Evolutionary conservation across 2,797 vertebrate genomes (phyloP).

Genomic region (Anabas testudineus): DNA sequence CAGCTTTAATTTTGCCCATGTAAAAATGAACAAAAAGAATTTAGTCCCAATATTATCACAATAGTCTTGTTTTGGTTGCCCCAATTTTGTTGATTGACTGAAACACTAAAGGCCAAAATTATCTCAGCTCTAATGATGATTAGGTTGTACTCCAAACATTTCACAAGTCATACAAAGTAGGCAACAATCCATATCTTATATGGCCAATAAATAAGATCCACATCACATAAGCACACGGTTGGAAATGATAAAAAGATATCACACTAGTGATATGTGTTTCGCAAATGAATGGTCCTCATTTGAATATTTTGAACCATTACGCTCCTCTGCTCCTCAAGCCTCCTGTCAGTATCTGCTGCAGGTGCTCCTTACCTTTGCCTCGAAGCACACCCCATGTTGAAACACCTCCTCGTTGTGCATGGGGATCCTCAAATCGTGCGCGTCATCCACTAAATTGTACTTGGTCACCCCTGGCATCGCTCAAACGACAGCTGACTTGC

Average conservation of each 20-base stretch:
- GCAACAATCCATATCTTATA: background rate
- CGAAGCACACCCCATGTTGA: slow-evolving; percentile 95
- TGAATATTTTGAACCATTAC: background rate
- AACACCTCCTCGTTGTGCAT: slow-evolving; percentile 97
- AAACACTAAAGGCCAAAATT: no score
- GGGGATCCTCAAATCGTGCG: slow-evolving; percentile 92
- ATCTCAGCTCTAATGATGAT: background rate
- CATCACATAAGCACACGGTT: background rate
- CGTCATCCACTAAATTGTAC: slow-evolving; percentile 96
- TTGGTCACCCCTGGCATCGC: slow-evolving; percentile 93
- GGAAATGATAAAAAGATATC: background rate
- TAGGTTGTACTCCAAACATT: background rate
- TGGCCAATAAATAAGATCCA: background rate
- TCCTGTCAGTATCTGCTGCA: slow-evolving; percentile 42
- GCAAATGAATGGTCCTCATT: background rate
- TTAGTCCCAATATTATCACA: no score
- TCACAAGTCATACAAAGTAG: slow-evolving; percentile 24
- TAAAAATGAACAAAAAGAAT: no score
- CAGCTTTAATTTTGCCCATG: no score
- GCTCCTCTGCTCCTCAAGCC: background rate
- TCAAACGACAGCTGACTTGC: slow-evolving; percentile 18
- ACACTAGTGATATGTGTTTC: background rate
- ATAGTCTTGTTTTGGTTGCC: background rate
- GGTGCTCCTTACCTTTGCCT: slow-evolving; percentile 91
- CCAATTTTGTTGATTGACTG: no score